Base-by-base conservation (phyloP, 2,113 vertebrate genomes). In the Nanger granti region DNA sequence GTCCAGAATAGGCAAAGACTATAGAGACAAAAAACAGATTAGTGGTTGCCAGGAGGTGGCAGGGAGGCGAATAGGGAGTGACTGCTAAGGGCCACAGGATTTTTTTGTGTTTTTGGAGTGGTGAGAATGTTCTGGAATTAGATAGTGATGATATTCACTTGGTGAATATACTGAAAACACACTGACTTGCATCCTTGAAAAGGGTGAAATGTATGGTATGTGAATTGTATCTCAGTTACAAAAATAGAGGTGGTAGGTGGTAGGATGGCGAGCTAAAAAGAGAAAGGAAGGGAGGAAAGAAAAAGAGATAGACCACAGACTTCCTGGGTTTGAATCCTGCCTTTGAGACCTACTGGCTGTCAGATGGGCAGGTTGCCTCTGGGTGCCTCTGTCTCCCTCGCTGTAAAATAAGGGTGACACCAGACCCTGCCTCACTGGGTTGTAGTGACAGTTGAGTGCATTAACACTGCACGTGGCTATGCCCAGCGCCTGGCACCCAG, bases 61-160 rank as follows among this genome's bases (percentile, higher is more conserved):
- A 24, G 60, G 18, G 8, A 22, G 22, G 29, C 28, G 7, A 6
- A 7, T 11, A 5, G 7, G 37, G 11, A 62, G 6, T 44, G 31
- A 26, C 80, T 89, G n/a, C 47, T 10, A 0, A 3, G 55, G 59
- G 87, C 15, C 2, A 4, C 5, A 15, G 17, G 10, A 28, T 44
- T 37, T 55, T 55, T 76, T 13, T 69, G 41, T n/a, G 22, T 37
- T 92, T 54, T 37, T 84, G 47, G 89, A n/a, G 55, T 44, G 37
- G 9, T 41, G 37, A 87, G 49, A 80, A 52, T 85, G 24, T 60
- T 92, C 88, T 87, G 22, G 85, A 96, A 62, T 92, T 88, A 95
- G 94, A 31, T 47, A n/a, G n/a, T 57, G 1, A 11, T 76, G 22
- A 34, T 34, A 52, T 52, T 34, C 62, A 22, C 37, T 41, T 41